A percentile compares a stretch with the other conserved stretches of the same genome.
phyloP scores from a whole-genome alignment of 2,113 vertebrate species.

The Cyprinodon brontotheroides region DNA sequence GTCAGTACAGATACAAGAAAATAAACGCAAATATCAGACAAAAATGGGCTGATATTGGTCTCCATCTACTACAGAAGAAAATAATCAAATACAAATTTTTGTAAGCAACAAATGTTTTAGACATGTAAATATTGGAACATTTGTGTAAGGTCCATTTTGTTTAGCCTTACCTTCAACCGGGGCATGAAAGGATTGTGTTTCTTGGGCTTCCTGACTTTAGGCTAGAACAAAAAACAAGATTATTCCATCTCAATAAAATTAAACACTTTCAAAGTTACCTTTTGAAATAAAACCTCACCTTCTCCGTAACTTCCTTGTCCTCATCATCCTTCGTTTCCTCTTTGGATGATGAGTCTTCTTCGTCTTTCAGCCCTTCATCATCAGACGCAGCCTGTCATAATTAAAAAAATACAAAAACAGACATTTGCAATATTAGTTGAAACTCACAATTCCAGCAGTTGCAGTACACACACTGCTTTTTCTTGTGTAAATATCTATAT shows the following conservation, averaged over 20 bases:
- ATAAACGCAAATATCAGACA: no score
- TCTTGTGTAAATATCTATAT: no score
- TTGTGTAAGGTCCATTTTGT: neutral
- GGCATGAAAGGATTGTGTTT: conserved; percentile 70
- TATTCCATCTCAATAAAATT: neutral
- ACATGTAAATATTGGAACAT: neutral
- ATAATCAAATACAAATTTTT: neutral
- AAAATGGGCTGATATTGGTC: no score
- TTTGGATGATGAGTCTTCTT: conserved; percentile 26
- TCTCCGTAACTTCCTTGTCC: conserved; percentile 28
- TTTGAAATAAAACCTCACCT: neutral
- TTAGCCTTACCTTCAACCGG: conserved; percentile 59
- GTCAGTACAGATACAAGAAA: no score
- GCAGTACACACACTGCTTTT: neutral
- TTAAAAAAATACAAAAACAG: neutral
- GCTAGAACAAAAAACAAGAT: conserved; percentile 34
- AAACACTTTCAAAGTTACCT: neutral
- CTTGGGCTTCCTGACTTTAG: conserved; percentile 57
- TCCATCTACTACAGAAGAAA: neutral
- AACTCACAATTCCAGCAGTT: neutral
- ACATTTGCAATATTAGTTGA: neutral
- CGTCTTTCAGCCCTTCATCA: conserved; percentile 51
- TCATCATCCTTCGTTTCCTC: conserved; percentile 41
- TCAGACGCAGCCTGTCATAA: conserved; percentile 40
- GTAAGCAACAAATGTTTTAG: neutral